Conservation (phyloP, 2,888 invertebrate species). For the Spicauda simplicius region DNA sequence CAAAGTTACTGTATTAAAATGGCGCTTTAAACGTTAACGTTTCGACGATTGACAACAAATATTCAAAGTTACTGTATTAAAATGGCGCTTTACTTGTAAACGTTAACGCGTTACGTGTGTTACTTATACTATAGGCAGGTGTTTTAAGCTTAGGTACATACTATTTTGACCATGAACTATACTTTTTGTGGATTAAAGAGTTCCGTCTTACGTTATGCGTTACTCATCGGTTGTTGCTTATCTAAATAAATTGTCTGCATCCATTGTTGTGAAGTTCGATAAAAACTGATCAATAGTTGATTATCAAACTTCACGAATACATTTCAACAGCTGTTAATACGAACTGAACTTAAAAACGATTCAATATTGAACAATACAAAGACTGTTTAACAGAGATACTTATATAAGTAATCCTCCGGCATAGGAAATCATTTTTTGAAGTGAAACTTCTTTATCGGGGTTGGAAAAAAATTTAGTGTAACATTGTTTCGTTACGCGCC, state of each 20-base stretch:
- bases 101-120: background rate
- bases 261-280: conserved; percentile 46
- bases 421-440: too few relatives aligned
- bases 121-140: background rate
- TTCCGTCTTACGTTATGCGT: conserved; percentile 68
- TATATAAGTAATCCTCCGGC: too few relatives aligned
- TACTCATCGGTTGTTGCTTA: conserved; percentile 63
- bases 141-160: conserved; percentile 9
- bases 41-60: too few relatives aligned
- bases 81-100: background rate
- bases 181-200: conserved; percentile 70
- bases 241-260: conserved; percentile 55
- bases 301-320: conserved; percentile 9
- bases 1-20: too few relatives aligned
- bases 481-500: too few relatives aligned
- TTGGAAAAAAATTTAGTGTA: too few relatives aligned
- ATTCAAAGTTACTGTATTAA: too few relatives aligned
- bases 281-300: conserved; percentile 38
- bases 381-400: too few relatives aligned
- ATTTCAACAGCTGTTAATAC: conserved; percentile 1
- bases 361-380: too few relatives aligned
- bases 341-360: background rate
- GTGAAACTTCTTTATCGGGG: too few relatives aligned
- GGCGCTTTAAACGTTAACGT: too few relatives aligned
- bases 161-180: conserved; percentile 68